Conservation (phyloP, 2,113 vertebrate genomes). For the Gymnogyps californianus region DNA sequence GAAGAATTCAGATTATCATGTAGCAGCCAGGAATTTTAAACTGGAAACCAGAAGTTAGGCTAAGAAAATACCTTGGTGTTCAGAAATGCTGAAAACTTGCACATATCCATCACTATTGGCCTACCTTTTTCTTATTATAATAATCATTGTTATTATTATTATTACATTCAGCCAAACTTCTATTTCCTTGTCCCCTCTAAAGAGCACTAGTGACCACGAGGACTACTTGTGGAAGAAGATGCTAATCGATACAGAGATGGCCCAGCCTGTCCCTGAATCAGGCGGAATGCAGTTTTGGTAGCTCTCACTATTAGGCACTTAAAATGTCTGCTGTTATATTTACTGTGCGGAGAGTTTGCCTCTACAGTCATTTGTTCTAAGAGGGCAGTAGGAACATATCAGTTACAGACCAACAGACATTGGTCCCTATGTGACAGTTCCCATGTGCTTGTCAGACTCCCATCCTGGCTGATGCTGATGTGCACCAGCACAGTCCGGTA, state of each 20-base stretch:
- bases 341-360: not conserved
- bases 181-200: not conserved
- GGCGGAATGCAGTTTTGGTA: not conserved
- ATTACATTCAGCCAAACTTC: not conserved
- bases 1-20: not conserved
- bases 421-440: not conserved
- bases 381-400: not conserved
- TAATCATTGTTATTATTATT: not conserved
- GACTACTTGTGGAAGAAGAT: not conserved
- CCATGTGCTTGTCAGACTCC: not conserved
- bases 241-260: not conserved
- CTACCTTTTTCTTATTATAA: not conserved
- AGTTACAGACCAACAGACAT: not conserved
- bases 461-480: not conserved
- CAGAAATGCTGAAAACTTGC: not conserved
- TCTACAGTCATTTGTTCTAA: not conserved
- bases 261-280: not conserved
- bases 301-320: not conserved
- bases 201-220: fast-evolving
- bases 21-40: not conserved
- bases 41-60: not conserved
- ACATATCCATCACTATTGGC: not conserved
- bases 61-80: not conserved
- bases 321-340: not conserved
- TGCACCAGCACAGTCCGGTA: not conserved